A percentile compares a stretch with the other conserved stretches of the same genome.
Conservation (phyloP, 2,797 vertebrate genomes). For the Miichthys miiuy region DNA sequence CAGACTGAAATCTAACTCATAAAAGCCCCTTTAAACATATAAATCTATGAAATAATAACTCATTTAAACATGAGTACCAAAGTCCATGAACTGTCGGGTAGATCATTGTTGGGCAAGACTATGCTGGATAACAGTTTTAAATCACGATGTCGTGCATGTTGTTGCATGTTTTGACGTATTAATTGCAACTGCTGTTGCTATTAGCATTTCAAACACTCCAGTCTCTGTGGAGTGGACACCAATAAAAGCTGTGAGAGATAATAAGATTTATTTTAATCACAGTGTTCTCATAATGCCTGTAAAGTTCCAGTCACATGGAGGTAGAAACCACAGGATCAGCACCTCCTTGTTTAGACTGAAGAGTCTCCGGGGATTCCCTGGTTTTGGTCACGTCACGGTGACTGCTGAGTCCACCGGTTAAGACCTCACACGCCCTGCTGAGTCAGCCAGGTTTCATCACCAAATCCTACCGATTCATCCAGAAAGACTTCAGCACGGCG, state of each 20-base stretch:
- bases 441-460: conserved; percentile 35
- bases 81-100: background rate
- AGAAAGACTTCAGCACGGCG: background rate
- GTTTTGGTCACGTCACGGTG: background rate
- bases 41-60: background rate
- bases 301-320: background rate
- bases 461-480: background rate
- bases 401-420: background rate
- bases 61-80: background rate
- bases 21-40: background rate
- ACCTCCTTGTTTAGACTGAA: background rate
- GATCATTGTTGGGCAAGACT: background rate
- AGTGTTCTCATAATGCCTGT: background rate
- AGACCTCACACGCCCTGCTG: conserved; percentile 5
- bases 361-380: background rate
- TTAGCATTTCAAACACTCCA: background rate
- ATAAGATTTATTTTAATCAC: background rate
- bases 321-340: background rate
- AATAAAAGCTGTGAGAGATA: background rate
- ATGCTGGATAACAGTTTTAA: background rate
- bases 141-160: background rate
- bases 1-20: background rate
- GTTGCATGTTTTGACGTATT: background rate
- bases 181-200: background rate
- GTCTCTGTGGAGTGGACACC: background rate